Percentiles rank a stretch among this genome's conserved stretches.
Conservation (phyloP, 1,140 invertebrate genomes). For the Caenorhabditis inopinata region DNA sequence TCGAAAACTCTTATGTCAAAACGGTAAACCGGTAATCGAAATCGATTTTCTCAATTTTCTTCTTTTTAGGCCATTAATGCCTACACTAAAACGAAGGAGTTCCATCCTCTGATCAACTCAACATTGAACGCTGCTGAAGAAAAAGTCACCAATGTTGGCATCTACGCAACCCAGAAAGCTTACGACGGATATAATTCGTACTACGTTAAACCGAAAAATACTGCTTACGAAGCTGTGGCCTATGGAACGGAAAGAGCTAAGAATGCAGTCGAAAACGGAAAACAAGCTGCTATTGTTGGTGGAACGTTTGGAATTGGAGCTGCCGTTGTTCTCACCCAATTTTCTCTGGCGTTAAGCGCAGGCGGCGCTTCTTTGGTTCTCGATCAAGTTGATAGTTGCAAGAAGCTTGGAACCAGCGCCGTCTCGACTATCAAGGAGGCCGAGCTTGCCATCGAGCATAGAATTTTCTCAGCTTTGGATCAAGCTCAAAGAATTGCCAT, state of each 20-base stretch:
- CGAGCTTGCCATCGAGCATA: constrained; percentile 8
- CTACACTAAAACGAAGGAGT: constrained; percentile 12
- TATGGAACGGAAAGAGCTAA: not conserved
- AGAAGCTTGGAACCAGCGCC: not conserved
- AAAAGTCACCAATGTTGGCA: not conserved
- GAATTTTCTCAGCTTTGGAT: not conserved
- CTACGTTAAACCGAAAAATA: not conserved
- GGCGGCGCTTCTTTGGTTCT: not conserved
- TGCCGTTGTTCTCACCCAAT: constrained; percentile 16
- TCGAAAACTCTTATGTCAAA: not conserved
- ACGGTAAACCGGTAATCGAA: not conserved
- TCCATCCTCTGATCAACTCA: constrained; percentile 6
- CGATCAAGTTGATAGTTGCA: not conserved
- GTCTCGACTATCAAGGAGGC: not conserved
- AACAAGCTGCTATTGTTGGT: not conserved
- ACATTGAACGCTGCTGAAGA: not conserved
- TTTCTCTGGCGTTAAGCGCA: not conserved
- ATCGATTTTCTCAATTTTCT: not conserved
- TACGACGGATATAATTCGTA: constrained; percentile 27
- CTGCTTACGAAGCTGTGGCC: not conserved
- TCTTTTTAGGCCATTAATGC: constrained; percentile 13
- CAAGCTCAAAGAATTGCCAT: constrained; percentile 16
- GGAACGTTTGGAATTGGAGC: constrained; percentile 33
- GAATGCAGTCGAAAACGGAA: not conserved
- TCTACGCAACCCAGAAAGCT: not conserved